Evolutionary conservation across 2,113 vertebrate species (phyloP), one percentile per base, ranked within the genome.

Genomic region (Monarcha castaneiventris): DNA sequence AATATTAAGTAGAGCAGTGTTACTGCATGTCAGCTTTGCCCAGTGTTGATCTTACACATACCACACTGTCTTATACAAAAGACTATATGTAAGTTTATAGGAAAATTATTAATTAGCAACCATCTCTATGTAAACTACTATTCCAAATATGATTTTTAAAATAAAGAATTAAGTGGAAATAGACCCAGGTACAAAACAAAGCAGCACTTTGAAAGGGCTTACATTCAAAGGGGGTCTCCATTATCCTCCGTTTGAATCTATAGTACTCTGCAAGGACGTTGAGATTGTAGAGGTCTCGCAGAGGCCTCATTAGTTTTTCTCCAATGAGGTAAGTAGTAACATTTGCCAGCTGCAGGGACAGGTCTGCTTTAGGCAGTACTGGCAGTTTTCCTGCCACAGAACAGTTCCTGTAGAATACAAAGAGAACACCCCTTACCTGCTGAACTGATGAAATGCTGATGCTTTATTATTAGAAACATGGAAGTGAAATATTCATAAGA

Each of bases 221-320:
- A 98, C 98, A 41, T 84, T 96, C 97, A 75, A 98, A 98, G 5
- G 98, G 98, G 80, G 98, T 98, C 81, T 98, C 98, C 97, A 98
- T 98, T 82, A 99, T 96, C 94, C 80, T 97, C 87, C 88, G 95
- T 84, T 98, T 98, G 55, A 98, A 95, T 71, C 96, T 91, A 4
- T 98, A 98, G 48, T 98, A 97, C 92, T 98, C 98, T 0, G 98
- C 98, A 10, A 96, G 84, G 19, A 98, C 74, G 48, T 96, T 98
- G 90, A 97, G 43, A 41, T 93, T 73, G 52, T 97, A 95, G 26
- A 98, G 84, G 16, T 94, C 87, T 55, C 90, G 76, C 49, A 98
- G 96, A 11, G 98, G 98, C 90, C 92, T 96, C 88, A 99, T 93
- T 13, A 99, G 84, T 96, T 98, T 98, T 84, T 99, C 98, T 90